phyloP scores from a whole-genome alignment of 2,888 invertebrate genomes.

The Melanchra persicariae region DNA sequence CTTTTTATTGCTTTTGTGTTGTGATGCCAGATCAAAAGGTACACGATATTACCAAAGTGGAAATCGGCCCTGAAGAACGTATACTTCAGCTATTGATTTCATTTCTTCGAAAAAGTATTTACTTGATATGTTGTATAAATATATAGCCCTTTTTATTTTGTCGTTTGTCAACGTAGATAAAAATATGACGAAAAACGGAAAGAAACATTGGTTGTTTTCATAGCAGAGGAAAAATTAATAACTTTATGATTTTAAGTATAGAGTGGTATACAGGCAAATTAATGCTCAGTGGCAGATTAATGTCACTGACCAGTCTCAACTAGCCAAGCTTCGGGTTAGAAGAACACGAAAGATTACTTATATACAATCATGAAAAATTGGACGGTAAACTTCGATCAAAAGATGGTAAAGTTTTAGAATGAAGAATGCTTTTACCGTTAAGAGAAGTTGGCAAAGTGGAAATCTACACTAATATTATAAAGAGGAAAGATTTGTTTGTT shows the following conservation, averaged over 20 bases:
- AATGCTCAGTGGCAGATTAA: neutral
- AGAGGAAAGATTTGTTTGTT: too few relatives aligned
- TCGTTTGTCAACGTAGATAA: neutral
- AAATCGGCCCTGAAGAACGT: constrained; percentile 14
- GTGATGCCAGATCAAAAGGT: constrained; percentile 37
- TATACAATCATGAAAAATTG: too few relatives aligned
- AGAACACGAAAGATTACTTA: neutral
- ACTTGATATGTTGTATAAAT: neutral
- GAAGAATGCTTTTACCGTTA: too few relatives aligned
- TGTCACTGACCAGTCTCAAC: too few relatives aligned
- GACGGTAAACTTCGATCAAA: too few relatives aligned
- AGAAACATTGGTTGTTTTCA: neutral
- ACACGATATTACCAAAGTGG: constrained; percentile 28
- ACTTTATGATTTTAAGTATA: neutral
- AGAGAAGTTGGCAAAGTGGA: too few relatives aligned
- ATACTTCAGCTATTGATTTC: constrained; percentile 22
- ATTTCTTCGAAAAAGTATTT: neutral
- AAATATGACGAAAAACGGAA: neutral
- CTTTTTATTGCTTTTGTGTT: constrained; percentile 27
- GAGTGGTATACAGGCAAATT: neutral
- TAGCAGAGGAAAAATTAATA: neutral
- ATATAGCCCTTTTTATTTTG: neutral
- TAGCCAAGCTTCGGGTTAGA: neutral
- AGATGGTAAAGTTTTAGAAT: too few relatives aligned
- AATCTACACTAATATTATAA: too few relatives aligned